Evolutionary conservation across 2,797 vertebrate species (phyloP).

Genomic region (Falco concolor): DNA sequence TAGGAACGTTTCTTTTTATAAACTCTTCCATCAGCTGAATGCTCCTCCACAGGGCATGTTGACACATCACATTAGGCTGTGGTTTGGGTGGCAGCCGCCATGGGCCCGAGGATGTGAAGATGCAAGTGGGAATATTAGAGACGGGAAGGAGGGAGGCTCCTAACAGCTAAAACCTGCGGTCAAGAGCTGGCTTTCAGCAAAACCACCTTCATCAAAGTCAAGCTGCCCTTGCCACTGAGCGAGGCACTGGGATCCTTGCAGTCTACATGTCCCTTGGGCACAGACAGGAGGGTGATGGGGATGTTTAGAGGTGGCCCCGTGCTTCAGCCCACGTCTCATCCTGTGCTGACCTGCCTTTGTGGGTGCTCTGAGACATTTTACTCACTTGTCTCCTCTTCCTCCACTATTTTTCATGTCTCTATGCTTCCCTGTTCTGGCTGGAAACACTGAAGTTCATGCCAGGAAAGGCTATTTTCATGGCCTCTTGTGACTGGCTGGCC

Average conservation of each 20-base stretch:
- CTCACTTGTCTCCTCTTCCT: background rate
- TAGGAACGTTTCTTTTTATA: slow-evolving; percentile 8
- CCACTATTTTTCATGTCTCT: background rate
- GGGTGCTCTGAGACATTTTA: background rate
- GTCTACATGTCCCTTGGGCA: background rate
- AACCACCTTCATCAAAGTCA: background rate
- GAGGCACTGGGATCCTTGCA: background rate
- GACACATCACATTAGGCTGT: slow-evolving; percentile 4
- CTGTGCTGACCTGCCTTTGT: background rate
- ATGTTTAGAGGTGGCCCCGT: background rate
- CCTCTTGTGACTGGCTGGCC: background rate
- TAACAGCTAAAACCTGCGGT: background rate
- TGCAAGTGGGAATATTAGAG: background rate
- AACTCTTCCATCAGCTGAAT: background rate
- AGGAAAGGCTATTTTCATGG: background rate
- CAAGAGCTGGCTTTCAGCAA: background rate
- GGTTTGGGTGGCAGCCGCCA: slow-evolving; percentile 13
- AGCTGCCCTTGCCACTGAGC: background rate
- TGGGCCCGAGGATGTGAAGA: background rate
- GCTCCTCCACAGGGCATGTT: background rate
- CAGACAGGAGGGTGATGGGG: background rate
- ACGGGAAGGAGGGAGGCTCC: background rate
- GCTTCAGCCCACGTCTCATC: background rate
- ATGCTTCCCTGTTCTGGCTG: background rate
- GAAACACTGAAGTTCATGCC: background rate